phyloP scores from a whole-genome alignment of 37 sponge, comb jelly and placozoan species.

The Cliona cf. orientalis region DNA sequence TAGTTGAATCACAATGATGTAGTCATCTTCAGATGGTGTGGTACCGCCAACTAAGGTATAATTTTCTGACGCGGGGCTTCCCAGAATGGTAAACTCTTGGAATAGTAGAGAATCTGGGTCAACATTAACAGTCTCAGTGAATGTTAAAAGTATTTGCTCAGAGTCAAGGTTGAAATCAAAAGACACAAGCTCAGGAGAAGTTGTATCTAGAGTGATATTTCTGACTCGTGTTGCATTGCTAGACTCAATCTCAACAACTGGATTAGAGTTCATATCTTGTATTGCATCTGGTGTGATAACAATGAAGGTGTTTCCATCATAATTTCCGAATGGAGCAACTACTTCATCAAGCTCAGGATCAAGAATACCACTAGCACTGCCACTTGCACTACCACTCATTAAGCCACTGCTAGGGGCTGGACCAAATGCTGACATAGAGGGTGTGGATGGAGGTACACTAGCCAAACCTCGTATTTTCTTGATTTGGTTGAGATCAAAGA shows the following conservation, averaged over 20 bases:
- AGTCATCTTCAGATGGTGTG: constrained; percentile 66
- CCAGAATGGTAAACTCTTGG: constrained; percentile 57
- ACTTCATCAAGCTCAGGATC: background rate
- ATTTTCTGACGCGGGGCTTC: constrained; percentile 14
- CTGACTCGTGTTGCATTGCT: constrained; percentile 36
- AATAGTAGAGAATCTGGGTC: constrained; percentile 67
- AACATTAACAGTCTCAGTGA: constrained; percentile 86
- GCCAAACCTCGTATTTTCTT: constrained; percentile 81
- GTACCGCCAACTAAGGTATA: constrained; percentile 74
- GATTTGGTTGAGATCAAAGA: constrained; percentile 84
- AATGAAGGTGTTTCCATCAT: constrained; percentile 59
- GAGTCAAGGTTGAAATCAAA: constrained; percentile 78
- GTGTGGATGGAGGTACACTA: constrained; percentile 6
- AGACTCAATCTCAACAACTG: constrained; percentile 23
- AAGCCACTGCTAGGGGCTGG: too few relatives aligned
- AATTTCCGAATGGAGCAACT: too few relatives aligned
- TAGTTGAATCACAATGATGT: constrained; percentile 77
- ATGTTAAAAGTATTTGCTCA: constrained; percentile 77
- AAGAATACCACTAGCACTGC: background rate
- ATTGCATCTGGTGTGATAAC: constrained; percentile 58
- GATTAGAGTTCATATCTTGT: constrained; percentile 76
- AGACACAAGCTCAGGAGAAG: constrained; percentile 71
- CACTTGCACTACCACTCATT: constrained; percentile 13
- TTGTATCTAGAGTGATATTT: constrained; percentile 70
- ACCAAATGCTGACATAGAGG: background rate